Percentiles rank a stretch among this genome's conserved stretches.
These are phyloP conservation scores for Urosaurus nigricauda DNA, from an alignment of 2,797 vertebrate genomes.

Conservation along the genomic window DNA sequence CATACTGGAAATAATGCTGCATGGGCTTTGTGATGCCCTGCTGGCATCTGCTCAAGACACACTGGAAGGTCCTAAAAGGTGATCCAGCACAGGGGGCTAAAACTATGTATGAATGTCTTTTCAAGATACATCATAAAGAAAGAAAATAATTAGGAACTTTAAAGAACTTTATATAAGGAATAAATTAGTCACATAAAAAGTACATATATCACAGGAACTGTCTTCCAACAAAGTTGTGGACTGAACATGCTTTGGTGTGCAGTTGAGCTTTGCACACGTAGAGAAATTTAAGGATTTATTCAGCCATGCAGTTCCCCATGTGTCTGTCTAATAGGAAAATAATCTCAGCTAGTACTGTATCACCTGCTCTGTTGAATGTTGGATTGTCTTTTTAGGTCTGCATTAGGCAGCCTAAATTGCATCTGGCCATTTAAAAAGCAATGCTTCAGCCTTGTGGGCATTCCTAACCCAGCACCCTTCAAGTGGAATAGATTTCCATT, in stretches of 20 bases:
- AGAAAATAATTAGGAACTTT: neutral
- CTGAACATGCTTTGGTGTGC: neutral
- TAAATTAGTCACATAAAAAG: neutral
- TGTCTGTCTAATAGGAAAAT: too few relatives aligned
- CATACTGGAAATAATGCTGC: neutral
- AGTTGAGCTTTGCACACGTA: neutral
- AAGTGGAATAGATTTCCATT: neutral
- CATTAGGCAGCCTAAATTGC: neutral
- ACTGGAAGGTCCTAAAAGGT: slow-evolving; percentile 2
- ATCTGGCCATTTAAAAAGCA: neutral
- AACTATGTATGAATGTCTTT: too few relatives aligned
- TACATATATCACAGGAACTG: neutral
- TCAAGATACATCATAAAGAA: neutral
- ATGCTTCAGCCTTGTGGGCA: neutral
- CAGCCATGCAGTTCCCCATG: neutral
- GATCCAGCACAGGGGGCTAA: neutral
- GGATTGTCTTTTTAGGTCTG: neutral
- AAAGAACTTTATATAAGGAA: neutral
- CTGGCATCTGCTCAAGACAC: neutral
- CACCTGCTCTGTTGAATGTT: neutral
- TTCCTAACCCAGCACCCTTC: neutral
- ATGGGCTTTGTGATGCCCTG: neutral
- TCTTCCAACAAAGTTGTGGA: neutral
- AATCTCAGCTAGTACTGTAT: neutral
- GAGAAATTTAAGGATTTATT: neutral